Conservation (phyloP, 2,113 vertebrate species). For the Peromyscus maniculatus region DNA sequence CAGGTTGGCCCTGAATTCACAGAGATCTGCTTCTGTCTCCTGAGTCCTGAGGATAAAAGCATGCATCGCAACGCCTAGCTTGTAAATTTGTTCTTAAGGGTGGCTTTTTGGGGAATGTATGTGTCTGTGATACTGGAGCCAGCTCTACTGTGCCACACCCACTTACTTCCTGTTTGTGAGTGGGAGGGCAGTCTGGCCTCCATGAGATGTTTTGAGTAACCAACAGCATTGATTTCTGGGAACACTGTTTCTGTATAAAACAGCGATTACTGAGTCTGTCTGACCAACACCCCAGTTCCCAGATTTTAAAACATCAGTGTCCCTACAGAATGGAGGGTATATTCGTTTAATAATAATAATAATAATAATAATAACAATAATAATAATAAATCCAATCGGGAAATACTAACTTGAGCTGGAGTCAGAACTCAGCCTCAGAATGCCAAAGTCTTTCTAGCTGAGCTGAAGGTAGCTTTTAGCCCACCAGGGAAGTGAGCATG, state of each 20-base stretch:
- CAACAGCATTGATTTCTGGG: neutral
- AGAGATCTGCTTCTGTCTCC: neutral
- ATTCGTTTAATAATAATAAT: neutral
- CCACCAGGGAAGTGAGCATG: neutral
- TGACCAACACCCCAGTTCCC: slow-evolving; percentile 5
- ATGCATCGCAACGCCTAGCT: neutral
- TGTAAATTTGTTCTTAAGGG: neutral
- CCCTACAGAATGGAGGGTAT: neutral
- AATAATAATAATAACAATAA: too few relatives aligned
- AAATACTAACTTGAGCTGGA: neutral
- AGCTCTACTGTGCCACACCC: neutral
- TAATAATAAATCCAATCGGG: neutral
- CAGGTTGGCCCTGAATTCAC: neutral
- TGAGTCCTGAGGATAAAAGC: neutral
- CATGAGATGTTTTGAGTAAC: neutral
- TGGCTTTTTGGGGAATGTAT: neutral
- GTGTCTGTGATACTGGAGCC: neutral
- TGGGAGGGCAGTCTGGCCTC: neutral
- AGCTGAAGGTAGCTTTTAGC: neutral
- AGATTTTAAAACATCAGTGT: neutral
- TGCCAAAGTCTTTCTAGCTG: neutral
- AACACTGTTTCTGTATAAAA: neutral
- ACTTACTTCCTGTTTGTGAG: slow-evolving; percentile 43
- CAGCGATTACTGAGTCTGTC: neutral
- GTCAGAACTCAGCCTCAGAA: neutral